A percentile compares a stretch with the other conserved stretches of the same genome.
These are phyloP conservation scores for Nephrotoma appendiculata DNA, from an alignment of 2,888 invertebrate genomes.

Conservation along the genomic window DNA sequence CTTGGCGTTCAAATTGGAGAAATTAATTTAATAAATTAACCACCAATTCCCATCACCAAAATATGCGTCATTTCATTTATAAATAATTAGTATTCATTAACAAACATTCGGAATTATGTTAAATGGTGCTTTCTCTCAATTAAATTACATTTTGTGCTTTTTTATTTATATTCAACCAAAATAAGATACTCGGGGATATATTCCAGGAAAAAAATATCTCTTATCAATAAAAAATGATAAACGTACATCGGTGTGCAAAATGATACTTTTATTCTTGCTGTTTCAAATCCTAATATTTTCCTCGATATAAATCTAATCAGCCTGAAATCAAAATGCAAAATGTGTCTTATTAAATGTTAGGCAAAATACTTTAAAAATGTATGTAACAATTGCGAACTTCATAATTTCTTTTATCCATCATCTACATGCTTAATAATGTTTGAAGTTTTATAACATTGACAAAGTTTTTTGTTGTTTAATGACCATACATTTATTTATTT, in stretches of 20 bases:
- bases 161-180: not conserved
- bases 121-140: not conserved
- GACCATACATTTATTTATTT: not conserved
- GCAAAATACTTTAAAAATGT: not conserved
- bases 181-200: not conserved
- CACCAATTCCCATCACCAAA: too few relatives aligned
- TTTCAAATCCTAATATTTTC: not conserved
- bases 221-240: not conserved
- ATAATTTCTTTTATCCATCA: not conserved
- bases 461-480: not conserved
- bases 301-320: not conserved
- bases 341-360: not conserved
- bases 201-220: not conserved
- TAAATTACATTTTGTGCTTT: not conserved
- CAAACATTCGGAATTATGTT: not conserved
- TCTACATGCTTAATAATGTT: not conserved
- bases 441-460: not conserved
- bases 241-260: not conserved
- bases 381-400: not conserved
- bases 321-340: not conserved
- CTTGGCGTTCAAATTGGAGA: too few relatives aligned
- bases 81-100: too few relatives aligned
- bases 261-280: not conserved
- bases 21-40: too few relatives aligned
- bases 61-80: too few relatives aligned